phyloP scores from a whole-genome alignment of 2,113 vertebrate species.

The Fregata magnificens region DNA sequence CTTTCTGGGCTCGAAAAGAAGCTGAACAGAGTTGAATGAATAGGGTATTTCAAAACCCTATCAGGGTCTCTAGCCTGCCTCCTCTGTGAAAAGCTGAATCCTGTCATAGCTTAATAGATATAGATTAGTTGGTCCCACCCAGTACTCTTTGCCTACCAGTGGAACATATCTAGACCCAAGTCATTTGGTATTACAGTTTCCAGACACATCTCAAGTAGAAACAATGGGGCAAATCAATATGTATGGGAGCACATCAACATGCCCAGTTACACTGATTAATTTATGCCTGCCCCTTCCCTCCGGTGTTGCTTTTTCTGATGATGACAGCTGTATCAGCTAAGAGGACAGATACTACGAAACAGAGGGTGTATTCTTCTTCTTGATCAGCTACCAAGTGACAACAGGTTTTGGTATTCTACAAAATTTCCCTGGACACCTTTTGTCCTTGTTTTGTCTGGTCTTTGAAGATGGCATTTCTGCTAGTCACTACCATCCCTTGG shows the following conservation, averaged over 20 bases:
- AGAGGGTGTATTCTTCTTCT: not conserved
- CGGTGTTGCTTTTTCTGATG: not conserved
- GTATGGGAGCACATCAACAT: not conserved
- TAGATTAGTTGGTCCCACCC: not conserved
- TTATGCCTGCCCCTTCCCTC: not conserved
- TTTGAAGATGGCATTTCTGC: not conserved
- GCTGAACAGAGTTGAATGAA: not conserved
- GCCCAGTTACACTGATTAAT: accelerated
- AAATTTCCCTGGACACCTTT: not conserved
- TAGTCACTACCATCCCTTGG: not conserved
- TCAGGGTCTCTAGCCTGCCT: not conserved
- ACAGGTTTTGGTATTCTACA: not conserved
- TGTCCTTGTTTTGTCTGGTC: not conserved
- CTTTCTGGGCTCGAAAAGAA: not conserved
- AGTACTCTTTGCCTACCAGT: not conserved
- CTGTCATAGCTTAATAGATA: not conserved
- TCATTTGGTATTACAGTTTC: not conserved
- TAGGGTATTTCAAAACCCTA: not conserved
- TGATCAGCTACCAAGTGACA: not conserved
- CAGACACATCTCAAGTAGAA: not conserved
- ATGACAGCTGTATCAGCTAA: not conserved
- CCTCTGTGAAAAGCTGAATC: not conserved
- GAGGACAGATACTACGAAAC: not conserved
- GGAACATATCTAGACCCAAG: not conserved
- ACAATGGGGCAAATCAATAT: not conserved